Evolutionary conservation across 1,140 invertebrate species (phyloP).

Genomic region (Bicyclus anynana): DNA sequence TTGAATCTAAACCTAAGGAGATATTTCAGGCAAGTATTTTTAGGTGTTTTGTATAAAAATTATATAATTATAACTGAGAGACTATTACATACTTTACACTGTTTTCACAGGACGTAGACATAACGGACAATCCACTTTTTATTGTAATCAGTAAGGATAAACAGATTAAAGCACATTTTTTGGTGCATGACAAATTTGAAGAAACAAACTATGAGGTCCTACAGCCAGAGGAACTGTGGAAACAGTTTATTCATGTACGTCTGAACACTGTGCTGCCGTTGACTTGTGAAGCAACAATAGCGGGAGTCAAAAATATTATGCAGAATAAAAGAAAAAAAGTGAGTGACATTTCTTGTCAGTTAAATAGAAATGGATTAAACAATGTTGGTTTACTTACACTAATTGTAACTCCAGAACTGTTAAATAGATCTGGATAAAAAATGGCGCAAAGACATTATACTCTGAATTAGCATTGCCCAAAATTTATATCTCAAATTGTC

Average conservation of each 20-base stretch:
- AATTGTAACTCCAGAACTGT: no score
- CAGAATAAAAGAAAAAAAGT: conserved; percentile 79
- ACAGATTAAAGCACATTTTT: conserved; percentile 80
- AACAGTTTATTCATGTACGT: conserved; percentile 82
- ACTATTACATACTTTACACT: conserved; percentile 40
- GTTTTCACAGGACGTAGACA: conserved; percentile 80
- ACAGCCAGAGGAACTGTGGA: conserved; percentile 79
- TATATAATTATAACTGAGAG: no score
- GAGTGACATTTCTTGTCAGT: conserved; percentile 23
- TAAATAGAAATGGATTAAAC: no score
- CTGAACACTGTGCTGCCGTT: conserved; percentile 77
- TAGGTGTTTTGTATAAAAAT: not conserved
- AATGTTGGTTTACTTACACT: no score
- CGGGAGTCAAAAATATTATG: conserved; percentile 77
- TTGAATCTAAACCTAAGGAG: conserved; percentile 78
- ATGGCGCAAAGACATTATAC: no score
- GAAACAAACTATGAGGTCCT: conserved; percentile 80
- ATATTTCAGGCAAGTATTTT: conserved; percentile 78
- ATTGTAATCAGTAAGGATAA: conserved; percentile 79
- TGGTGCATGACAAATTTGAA: conserved; percentile 84
- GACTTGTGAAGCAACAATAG: conserved; percentile 75
- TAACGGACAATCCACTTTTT: conserved; percentile 86
- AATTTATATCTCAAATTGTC: no score
- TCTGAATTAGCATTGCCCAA: no score
- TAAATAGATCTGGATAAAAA: no score